Evolutionary conservation across 23 tunicate species (phyloP).

Genomic region (Trididemnum miniatum): DNA sequence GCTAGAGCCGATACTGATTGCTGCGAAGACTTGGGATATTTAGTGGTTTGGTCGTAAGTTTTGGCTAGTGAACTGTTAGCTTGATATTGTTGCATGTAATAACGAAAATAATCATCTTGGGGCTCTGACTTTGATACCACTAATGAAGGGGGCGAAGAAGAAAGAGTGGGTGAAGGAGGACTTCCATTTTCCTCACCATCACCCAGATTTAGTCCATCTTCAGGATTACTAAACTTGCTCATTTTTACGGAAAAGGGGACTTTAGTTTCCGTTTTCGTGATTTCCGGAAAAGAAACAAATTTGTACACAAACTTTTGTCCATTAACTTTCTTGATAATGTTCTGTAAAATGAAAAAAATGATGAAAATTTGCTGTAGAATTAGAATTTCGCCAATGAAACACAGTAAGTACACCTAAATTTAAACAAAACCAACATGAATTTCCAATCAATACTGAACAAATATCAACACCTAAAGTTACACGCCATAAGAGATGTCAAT

Average conservation of each 20-base stretch:
- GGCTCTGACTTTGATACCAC: conserved; percentile 35
- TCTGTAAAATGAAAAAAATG: conserved; percentile 66
- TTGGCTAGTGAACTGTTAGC: background rate
- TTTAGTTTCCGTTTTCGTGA: conserved; percentile 85
- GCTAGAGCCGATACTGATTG: background rate
- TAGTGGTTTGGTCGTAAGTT: background rate
- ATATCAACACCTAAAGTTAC: no score
- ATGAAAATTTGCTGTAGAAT: no score
- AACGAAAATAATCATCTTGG: conserved; percentile 33
- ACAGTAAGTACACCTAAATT: no score
- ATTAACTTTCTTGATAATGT: conserved; percentile 97
- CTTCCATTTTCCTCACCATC: conserved; percentile 67
- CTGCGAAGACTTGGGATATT: background rate
- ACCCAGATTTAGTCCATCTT: conserved; percentile 4
- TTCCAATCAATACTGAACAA: no score
- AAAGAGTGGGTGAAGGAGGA: conserved; percentile 63
- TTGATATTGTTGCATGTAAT: conserved; percentile 20
- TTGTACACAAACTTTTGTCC: conserved; percentile 99
- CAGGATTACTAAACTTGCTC: conserved; percentile 63
- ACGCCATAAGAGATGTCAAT: no score
- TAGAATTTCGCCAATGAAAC: no score
- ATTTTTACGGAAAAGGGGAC: conserved; percentile 79
- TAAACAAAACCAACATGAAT: background rate
- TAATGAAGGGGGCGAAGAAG: conserved; percentile 67
- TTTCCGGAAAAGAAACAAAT: conserved; percentile 95